phyloP scores from a whole-genome alignment of 2,113 vertebrate species.

The Misgurnus anguillicaudatus region DNA sequence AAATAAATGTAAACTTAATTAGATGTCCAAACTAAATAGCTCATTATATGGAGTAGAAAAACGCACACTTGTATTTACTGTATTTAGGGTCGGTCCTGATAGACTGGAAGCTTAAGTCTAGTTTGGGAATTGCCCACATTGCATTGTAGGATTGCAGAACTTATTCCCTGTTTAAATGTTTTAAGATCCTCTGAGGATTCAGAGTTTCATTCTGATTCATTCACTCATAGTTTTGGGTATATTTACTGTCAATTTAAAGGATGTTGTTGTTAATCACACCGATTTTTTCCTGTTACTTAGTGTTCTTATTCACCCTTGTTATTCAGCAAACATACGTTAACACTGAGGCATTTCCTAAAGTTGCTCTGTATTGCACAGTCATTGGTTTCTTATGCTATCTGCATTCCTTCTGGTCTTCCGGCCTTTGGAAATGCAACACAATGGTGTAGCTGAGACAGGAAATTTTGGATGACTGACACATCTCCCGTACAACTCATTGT shows the following conservation, averaged over 20 bases:
- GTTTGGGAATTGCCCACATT: no score
- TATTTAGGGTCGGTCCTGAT: no score
- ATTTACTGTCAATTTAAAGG: neutral
- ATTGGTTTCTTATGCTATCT: conserved; percentile 42
- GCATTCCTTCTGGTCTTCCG: conserved; percentile 56
- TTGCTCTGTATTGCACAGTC: conserved; percentile 52
- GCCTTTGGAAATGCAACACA: conserved; percentile 62
- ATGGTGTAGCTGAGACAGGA: conserved; percentile 52
- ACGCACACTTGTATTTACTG: no score
- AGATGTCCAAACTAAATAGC: no score
- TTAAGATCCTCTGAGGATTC: no score
- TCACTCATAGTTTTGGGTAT: no score
- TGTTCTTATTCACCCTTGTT: neutral
- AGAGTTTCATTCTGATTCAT: no score
- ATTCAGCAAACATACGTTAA: conserved; percentile 4
- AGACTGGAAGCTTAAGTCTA: no score
- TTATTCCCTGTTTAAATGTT: no score
- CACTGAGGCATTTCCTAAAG: conserved; percentile 30
- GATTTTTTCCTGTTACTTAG: neutral
- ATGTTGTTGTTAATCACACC: conserved; percentile 10
- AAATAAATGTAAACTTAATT: no score
- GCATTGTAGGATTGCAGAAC: no score
- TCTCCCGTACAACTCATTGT: neutral
- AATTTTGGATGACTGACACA: conserved; percentile 47
- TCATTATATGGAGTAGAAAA: no score